Base-by-base conservation (phyloP, 2,797 vertebrate species). In the Notolabrus celidotus region DNA sequence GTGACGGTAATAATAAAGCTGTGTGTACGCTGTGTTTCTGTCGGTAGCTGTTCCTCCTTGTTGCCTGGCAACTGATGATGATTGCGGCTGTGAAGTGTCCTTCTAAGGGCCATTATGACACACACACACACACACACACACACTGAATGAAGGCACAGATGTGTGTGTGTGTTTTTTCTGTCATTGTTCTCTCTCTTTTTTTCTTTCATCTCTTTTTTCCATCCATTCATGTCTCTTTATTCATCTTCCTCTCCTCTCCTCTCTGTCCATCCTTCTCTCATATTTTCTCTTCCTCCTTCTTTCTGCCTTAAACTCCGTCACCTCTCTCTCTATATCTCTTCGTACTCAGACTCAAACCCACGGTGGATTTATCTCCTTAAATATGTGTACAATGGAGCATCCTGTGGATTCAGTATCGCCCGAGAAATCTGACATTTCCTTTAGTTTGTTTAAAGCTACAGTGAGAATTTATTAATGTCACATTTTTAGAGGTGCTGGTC, bases 51-150 rank as follows among this genome's bases (percentile, higher is more conserved):
- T 77, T 86, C 86, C 62, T 67, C 43, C 74, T 67, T 80, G 91
- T 92, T 92, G 89, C 91, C 76, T 82, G 73, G 91, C 89, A 92
- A 93, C 92, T 75, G 87, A 87, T 89, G 83, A 86, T 91, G 85
- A 92, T 94, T 93, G 88, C 84, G 66, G 64, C 90, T 79, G 86
- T 93, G 89, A 92, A 94, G 93, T 92, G 92, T 93, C 93, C 91
- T 93, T 94, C 88, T 87, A 84, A 93, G 84, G 89, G 85, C 89
- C 87, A 91, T 94, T 93, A 91, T 89, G 82, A 50, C 62, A 55
- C 77, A 77, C 76, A 72, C 68, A 77, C 67, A 72, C 65, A 70
- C 68, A 69, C 79, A 72, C 65, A 69, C 49, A 65, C 74, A 78
- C 49, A 53, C 31, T 61, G 61, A 72, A 71, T 69, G 53, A 54